phyloP scores from a whole-genome alignment of 2,888 invertebrate genomes.

The Rhagophthalmus giganteus region DNA sequence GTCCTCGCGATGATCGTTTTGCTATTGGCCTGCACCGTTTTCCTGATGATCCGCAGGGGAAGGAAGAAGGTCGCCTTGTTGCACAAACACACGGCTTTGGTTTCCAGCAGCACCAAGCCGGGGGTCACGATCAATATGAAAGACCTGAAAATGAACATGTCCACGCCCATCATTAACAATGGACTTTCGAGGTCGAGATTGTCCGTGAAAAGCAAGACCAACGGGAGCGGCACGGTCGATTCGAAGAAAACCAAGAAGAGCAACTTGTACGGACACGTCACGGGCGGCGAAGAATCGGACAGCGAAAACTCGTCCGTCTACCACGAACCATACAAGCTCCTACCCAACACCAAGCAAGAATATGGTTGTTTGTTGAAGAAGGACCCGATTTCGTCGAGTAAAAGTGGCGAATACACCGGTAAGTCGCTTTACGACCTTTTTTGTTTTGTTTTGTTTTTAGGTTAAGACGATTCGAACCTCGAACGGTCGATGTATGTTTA shows the following conservation, averaged over 20 bases:
- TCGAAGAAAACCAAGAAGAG: conserved; percentile 52
- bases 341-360: conserved; percentile 57
- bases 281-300: conserved; percentile 58
- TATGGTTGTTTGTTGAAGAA: conserved; percentile 59
- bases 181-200: conserved; percentile 58
- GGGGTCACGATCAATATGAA: conserved; percentile 64
- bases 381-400: conserved; percentile 56
- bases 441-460: neutral
- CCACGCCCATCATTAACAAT: conserved; percentile 62
- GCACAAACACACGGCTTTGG: conserved; percentile 64
- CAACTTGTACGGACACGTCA: conserved; percentile 56
- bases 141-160: conserved; percentile 60
- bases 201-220: conserved; percentile 55
- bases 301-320: conserved; percentile 62
- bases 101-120: conserved; percentile 61
- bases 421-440: conserved; percentile 20
- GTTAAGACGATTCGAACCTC: too few species aligned
- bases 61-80: conserved; percentile 64
- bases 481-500: too few species aligned
- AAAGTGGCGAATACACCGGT: conserved; percentile 61
- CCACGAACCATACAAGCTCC: conserved; percentile 61
- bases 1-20: conserved; percentile 68
- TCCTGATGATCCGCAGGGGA: conserved; percentile 68
- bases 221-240: conserved; percentile 47
- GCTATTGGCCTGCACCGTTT: conserved; percentile 65